Evolutionary conservation across 1,140 invertebrate species (phyloP), one percentile per base, ranked within the genome.

Genomic region (Melanaphis sacchari): DNA sequence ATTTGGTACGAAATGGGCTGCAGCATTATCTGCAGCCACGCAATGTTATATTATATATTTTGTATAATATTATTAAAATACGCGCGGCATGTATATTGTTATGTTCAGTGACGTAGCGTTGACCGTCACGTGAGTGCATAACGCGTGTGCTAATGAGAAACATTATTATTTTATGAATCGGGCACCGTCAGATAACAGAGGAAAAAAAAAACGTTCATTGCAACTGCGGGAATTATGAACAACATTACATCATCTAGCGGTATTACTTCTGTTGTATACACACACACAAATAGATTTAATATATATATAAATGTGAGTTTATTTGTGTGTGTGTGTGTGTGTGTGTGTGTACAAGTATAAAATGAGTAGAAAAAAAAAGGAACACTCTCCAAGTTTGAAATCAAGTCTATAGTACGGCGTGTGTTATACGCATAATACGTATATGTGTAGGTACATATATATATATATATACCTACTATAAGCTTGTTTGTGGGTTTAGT

Each of bases 401-500:
- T 90, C 88, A 90, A 90, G 88, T 90, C 49, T 90, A 6, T n/a
- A 54, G 36, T 76, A 40, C 40, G 82, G 6, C 22, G 81, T 26
- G 38, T 41, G 38, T 41, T 84, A 40, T 84, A 40, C 38, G 31
- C 41, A 31, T 43, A 49, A 21, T 49, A 49, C 46, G n/a, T 88
- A 43, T 26, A 8, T 38, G 21, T 3, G 11, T 11, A 49, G 36
- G 22, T 21, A n/a, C 8, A 36, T 40, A 46, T n/a, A 31, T 85
- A 26, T 24, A 40, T 41, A 41, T 43, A 43, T 31, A 41, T 18
- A 18, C 15, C 1, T 22, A 18, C 18, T 9, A 38, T 66, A 49
- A 92, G 90, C 90, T 92, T 49, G 59, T 92, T 92, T 82, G 66
- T 26, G 66, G 90, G 90, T 92, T 82, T 81, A 24, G 40, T 82